Evolutionary conservation across 2,797 vertebrate genomes (phyloP), one percentile per base, ranked within the genome.

Genomic region (Liparis tanakae): DNA sequence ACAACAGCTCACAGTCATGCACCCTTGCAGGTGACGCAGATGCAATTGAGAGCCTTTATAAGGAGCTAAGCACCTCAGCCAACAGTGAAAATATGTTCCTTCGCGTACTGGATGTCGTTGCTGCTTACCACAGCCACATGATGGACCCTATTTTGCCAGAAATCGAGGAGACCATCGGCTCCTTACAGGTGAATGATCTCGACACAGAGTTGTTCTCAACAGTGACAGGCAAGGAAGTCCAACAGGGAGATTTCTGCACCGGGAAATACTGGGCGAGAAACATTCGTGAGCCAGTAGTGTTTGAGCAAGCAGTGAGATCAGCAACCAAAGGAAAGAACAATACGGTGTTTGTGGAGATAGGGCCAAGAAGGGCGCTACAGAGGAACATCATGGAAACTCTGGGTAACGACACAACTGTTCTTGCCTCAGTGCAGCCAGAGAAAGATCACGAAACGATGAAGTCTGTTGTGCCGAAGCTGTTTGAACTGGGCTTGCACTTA

Each of bases 51-150:
- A 74, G 57, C 51, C 20, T 96, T 17, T 70, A 93, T 36, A 69
- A 85, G 58, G 85, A 93, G 48, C 68, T 97, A 30, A 92, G 84
- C 44, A 88, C 78, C 63, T 82, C 85, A 5, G 88, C 84, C 68
- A 86, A 81, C 13, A 80, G 81, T 74, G 92, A 92, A 43, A 94
- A 94, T 59, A 72, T 96, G 64, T 97, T 96, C 74, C 93, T 97
- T 33, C 94, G 62, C n/a, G 10, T 92, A 5, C 87, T 97, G 53
- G 93, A 94, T 59, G 93, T 96, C 7, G 91, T 95, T 70, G 91
- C 83, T 82, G 96, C 96, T 0, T 97, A 96, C 80, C 96, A 97
- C 75, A 96, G 96, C 81, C 90, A 94, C 50, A 93, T 94, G 93
- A 97, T 97, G 96, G 95, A 97, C 70, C 85, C 83, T 17, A 94